Base-by-base conservation (phyloP, 2,888 invertebrate genomes). In the Agriopis aurantiaria region DNA sequence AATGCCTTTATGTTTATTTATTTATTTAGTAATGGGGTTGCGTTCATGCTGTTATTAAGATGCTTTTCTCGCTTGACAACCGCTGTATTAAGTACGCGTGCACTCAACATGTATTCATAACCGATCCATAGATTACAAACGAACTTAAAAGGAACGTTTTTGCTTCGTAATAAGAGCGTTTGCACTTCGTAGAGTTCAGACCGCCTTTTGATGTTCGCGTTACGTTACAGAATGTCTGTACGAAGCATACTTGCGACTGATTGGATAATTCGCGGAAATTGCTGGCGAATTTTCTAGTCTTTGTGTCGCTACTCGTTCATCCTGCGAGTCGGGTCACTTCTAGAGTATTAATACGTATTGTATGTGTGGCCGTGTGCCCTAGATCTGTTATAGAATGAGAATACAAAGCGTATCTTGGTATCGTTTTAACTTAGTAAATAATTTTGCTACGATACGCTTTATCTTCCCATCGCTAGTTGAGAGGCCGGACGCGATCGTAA, bases 201-300 rank as follows among this genome's bases (percentile, higher is more conserved):
- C 4, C 45, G 23, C 8, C n/a, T 88, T 88, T 46, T 23, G n/a
- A 12, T 46, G 33, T 23, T 58, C 11, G 46, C 46, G 58, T 48
- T 46, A 58, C 46, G 14, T 48, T 48, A 58, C 58, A 58, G 46
- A 48, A 48, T 58, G 46, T 12, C 46, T 58, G 58, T 23, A 46
- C 46, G 33, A 58, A 33, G 58, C 58, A n/a, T 61, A 79, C 80
- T 78, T 81, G 80, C 82, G 82, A 81, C 80, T 82, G 82, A 85
- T 87, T 85, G 82, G 80, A 83, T 86, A 83, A 88, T 86, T 83
- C 78, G 78, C 74, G 58, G 71, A 75, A 76, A 73, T 79, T 77
- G 76, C 68, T 71, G 58, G 78, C 74, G 69, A 76, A 69, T 73
- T 66, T 74, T 74, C 78, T 78, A 79, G 33, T 71, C 68, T 69